phyloP scores from a whole-genome alignment of 30 jellyfish, hydroid and myxozoan species.

The Morbakka virulenta region DNA sequence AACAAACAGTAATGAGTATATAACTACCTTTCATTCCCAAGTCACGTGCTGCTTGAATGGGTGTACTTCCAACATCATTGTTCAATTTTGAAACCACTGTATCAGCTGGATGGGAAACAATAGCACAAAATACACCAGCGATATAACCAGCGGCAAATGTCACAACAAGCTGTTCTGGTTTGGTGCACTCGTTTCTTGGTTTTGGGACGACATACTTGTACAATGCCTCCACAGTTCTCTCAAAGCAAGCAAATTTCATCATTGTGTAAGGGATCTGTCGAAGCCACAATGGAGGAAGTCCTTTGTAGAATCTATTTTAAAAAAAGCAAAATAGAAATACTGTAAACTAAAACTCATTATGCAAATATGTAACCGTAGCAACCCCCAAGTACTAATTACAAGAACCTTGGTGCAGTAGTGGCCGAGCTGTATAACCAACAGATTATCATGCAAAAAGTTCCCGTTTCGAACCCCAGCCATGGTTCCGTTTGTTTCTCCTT shows the following conservation, averaged over 20 bases:
- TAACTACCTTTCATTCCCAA: constrained; percentile 99
- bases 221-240: constrained; percentile 91
- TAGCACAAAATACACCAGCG: constrained; percentile 99
- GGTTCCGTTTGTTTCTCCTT: too few species aligned
- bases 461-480: too few species aligned
- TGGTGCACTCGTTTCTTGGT: constrained; percentile 95
- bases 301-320: constrained; percentile 83
- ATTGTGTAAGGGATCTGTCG: constrained; percentile 99
- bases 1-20: too few species aligned
- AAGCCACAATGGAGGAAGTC: constrained; percentile 99
- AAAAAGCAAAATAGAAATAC: too few species aligned
- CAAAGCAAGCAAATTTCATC: constrained; percentile 99
- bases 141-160: constrained; percentile 98
- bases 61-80: constrained; percentile 95
- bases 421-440: too few species aligned
- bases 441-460: too few species aligned
- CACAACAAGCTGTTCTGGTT: constrained; percentile 94
- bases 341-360: too few species aligned
- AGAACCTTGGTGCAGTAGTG: too few species aligned
- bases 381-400: too few species aligned
- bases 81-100: constrained; percentile 96
- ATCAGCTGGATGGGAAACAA: constrained; percentile 99
- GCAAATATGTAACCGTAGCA: background rate
- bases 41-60: constrained; percentile 95
- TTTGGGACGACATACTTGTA: constrained; percentile 94